A percentile compares a stretch with the other conserved stretches of the same genome.
These are phyloP conservation scores for Oscheius sp. DNA, from an alignment of 2,888 invertebrate genomes.

Conservation along the genomic window DNA sequence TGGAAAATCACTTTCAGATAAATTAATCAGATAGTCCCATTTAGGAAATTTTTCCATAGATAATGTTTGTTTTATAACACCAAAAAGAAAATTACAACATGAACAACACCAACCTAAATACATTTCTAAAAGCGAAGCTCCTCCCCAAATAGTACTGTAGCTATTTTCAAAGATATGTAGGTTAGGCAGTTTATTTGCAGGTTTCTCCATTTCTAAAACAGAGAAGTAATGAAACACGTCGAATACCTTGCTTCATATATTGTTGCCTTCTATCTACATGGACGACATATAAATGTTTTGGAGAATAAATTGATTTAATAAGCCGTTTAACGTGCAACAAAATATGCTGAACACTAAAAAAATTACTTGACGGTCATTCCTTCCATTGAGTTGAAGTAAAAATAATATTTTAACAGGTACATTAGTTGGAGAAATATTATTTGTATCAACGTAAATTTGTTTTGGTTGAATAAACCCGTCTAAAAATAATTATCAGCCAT, in stretches of 20 bases:
- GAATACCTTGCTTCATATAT: conserved; percentile 58
- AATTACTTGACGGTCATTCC: conserved; percentile 86
- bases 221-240: neutral
- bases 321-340: conserved; percentile 81
- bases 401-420: conserved; percentile 78
- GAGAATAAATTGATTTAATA: conserved; percentile 87
- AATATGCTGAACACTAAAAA: neutral
- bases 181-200: conserved; percentile 58
- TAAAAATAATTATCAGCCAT: neutral
- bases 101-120: conserved; percentile 75
- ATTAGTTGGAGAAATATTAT: neutral
- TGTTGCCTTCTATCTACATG: conserved; percentile 83
- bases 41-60: conserved; percentile 41
- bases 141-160: conserved; percentile 91
- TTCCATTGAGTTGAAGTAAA: conserved; percentile 92
- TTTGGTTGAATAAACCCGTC: neutral
- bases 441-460: neutral
- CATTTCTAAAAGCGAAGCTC: conserved; percentile 92
- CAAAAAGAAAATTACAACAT: neutral
- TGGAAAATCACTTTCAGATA: conserved; percentile 71
- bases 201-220: conserved; percentile 56
- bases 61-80: conserved; percentile 37
- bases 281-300: conserved; percentile 91
- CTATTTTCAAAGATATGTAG: conserved; percentile 54
- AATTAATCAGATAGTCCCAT: conserved; percentile 71